phyloP scores from a whole-genome alignment of 1,140 invertebrate genomes.

The Bombus huntii region DNA sequence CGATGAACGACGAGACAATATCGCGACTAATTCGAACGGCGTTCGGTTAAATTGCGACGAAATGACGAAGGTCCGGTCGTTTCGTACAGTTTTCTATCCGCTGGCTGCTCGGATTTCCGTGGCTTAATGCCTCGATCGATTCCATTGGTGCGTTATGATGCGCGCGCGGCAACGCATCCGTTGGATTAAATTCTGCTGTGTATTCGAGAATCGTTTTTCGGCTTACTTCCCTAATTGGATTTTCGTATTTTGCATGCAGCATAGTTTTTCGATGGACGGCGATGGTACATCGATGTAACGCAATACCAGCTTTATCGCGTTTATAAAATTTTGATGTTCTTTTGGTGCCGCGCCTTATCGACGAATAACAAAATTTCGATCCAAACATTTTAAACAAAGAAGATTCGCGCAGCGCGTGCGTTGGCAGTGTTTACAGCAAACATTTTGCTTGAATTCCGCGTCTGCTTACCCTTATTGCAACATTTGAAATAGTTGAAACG shows the following conservation, averaged over 20 bases:
- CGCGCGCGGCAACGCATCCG: not conserved
- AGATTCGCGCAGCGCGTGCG: no score
- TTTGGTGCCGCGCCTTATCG: not conserved
- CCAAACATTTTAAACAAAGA: not conserved
- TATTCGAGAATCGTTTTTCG: constrained; percentile 39
- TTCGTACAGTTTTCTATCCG: not conserved
- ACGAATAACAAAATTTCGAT: not conserved
- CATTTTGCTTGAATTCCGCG: no score
- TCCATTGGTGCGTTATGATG: constrained; percentile 5
- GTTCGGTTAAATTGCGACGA: not conserved
- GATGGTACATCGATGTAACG: not conserved
- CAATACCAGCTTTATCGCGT: not conserved
- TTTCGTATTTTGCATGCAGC: not conserved
- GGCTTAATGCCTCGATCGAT: constrained; percentile 21
- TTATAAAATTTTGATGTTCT: not conserved
- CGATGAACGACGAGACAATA: not conserved
- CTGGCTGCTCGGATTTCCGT: not conserved
- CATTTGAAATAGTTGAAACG: not conserved
- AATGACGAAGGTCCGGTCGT: not conserved
- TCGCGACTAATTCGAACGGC: not conserved
- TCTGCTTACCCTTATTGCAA: not conserved
- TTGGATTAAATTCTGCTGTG: constrained; percentile 15
- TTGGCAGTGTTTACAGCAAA: no score
- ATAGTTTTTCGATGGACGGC: not conserved
- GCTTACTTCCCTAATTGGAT: constrained; percentile 44